Conservation (phyloP, 2,797 vertebrate genomes). For the Phoebastria nigripes region DNA sequence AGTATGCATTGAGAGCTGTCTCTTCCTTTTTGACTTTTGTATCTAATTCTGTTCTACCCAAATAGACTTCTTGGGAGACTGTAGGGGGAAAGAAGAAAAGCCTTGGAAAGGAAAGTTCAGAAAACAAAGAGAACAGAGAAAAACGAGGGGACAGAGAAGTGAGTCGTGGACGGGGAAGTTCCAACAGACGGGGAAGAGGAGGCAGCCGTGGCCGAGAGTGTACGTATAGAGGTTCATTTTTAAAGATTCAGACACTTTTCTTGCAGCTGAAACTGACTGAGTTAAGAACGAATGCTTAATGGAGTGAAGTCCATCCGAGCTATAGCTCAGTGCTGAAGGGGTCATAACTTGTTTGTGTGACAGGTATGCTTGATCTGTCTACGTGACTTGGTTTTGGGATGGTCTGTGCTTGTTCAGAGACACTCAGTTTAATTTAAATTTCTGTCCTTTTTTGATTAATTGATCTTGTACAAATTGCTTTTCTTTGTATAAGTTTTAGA, state of each 20-base stretch:
- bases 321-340: background rate
- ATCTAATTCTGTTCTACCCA: constrained; percentile 21
- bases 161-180: constrained; percentile 80
- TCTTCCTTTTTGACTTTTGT: background rate
- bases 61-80: constrained; percentile 95
- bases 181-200: constrained; percentile 85
- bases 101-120: constrained; percentile 86
- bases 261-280: background rate
- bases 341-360: background rate
- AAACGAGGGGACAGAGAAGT: constrained; percentile 89
- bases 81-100: constrained; percentile 95
- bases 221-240: constrained; percentile 61
- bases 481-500: background rate
- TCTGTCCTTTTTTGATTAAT: background rate
- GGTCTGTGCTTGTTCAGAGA: background rate
- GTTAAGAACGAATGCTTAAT: background rate
- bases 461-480: background rate
- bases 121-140: constrained; percentile 95
- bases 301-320: fast-evolving
- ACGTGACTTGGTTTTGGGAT: background rate
- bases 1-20: background rate
- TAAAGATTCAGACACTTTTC: background rate
- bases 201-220: constrained; percentile 83
- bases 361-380: background rate
- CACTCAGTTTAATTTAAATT: background rate